Conservation (phyloP, 2,113 vertebrate genomes). For the Eptesicus fuscus region DNA sequence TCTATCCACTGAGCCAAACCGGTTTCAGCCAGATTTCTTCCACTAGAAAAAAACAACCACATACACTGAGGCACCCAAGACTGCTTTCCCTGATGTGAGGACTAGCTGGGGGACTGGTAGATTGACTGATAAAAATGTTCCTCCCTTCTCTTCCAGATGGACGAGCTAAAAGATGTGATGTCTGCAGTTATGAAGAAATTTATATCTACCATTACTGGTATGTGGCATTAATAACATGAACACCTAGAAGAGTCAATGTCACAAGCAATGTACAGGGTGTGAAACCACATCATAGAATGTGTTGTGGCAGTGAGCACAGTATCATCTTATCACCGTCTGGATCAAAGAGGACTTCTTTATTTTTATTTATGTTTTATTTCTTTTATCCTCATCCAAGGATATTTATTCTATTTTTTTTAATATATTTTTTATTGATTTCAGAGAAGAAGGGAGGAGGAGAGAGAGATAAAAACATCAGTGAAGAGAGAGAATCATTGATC, state of each 20-base stretch:
- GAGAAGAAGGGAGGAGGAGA: too few species aligned
- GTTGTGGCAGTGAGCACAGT: neutral
- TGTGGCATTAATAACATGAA: neutral
- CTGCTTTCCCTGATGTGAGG: neutral
- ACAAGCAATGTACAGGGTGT: neutral
- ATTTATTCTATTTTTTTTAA: too few species aligned
- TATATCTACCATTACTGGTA: neutral
- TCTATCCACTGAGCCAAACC: too few species aligned
- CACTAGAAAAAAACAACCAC: neutral
- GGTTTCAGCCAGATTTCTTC: too few species aligned
- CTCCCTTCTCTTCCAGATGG: constrained; percentile 22
- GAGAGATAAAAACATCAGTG: too few species aligned
- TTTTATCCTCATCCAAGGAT: too few species aligned
- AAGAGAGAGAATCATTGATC: too few species aligned
- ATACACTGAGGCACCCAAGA: neutral
- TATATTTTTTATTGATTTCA: too few species aligned
- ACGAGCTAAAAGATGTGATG: neutral
- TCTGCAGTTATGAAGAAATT: neutral
- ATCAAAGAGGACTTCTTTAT: neutral
- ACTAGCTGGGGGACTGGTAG: neutral
- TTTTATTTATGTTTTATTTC: too few species aligned
- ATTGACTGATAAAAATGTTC: neutral
- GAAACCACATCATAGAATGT: neutral
- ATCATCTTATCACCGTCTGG: fast-evolving
- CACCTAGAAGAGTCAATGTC: neutral